These are phyloP conservation scores for Enteromius fasciolatus DNA, from an alignment of 2,797 vertebrate species.

Conservation along the genomic window DNA sequence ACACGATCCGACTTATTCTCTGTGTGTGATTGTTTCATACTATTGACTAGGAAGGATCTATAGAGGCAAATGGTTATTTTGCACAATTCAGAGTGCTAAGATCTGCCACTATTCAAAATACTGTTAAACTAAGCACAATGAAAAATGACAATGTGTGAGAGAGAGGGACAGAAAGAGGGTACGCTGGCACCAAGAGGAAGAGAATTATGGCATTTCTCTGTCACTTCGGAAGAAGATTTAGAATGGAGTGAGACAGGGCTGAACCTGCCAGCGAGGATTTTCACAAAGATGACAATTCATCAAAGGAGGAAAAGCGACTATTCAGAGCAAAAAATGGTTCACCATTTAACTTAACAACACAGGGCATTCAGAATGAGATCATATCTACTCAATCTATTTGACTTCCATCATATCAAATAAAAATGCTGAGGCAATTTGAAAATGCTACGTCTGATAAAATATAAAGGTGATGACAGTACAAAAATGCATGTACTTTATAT, in stretches of 20 bases:
- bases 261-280: constrained; percentile 55
- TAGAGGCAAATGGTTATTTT: constrained; percentile 66
- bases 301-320: constrained; percentile 60
- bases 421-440: not conserved
- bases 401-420: constrained; percentile 8
- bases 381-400: constrained; percentile 9
- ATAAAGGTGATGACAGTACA: not conserved
- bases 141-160: constrained; percentile 46
- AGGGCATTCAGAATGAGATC: constrained; percentile 18
- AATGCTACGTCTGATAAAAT: not conserved
- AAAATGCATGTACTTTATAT: not conserved
- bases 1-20: not conserved
- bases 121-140: constrained; percentile 32
- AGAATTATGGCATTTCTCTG: constrained; percentile 34
- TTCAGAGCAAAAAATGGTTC: constrained; percentile 34
- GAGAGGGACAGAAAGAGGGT: constrained; percentile 28
- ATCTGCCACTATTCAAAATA: constrained; percentile 31
- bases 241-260: constrained; percentile 47
- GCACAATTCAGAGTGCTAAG: constrained; percentile 35
- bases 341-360: constrained; percentile 28
- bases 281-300: constrained; percentile 64
- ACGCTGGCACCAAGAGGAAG: constrained; percentile 26
- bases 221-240: constrained; percentile 46
- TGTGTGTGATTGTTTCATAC: constrained; percentile 32
- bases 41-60: constrained; percentile 47